Base-by-base conservation (phyloP, 2,797 vertebrate species). In the Chromobotia macracanthus region DNA sequence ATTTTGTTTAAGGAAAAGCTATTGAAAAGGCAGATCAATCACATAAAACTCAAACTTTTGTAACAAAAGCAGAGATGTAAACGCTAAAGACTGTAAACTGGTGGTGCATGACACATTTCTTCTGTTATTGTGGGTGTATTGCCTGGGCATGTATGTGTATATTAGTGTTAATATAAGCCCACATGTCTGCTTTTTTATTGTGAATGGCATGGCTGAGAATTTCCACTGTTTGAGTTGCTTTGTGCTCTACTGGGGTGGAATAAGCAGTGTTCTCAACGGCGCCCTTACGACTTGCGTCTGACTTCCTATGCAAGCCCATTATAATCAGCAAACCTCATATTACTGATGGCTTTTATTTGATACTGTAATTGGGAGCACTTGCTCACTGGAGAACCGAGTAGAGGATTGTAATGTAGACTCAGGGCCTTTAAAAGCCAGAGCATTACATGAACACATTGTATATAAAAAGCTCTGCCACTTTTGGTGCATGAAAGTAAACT, bases 341-440 rank as follows among this genome's bases (percentile, higher is more conserved):
- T 67, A 38, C 63, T 78, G 53, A 82, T 73, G 75, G 80, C 63
- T 74, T 82, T 78, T 82, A 78, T 78, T 73, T 82, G 55, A 74
- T 61, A 51, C 46, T 11, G 64, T 82, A 82, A 82, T 78, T 67
- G 55, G 72, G 48, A 7, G 1, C 8, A 8, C 10, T 64, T 31
- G 1, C 75, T 82, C 44, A 1, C n/a, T 61, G 23, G 53, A 77
- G 80, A 81, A 67, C 63, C 41, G 41, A 6, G 12, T 56, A 41
- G 25, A 72, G 46, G 69, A 28, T 60, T 82, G 63, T 78, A 78
- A 82, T 82, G 31, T 67, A 77, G 75, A 79, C 60, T 19, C 44
- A 41, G 46, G 53, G 35, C 60, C 64, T 82, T 72, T 82, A 77
- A 82, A 72, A 82, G 75, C 75, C 41, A 63, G 11, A 72, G 51